These are phyloP conservation scores for Harpegnathos saltator DNA, from an alignment of 1,140 invertebrate genomes.

Conservation along the genomic window DNA sequence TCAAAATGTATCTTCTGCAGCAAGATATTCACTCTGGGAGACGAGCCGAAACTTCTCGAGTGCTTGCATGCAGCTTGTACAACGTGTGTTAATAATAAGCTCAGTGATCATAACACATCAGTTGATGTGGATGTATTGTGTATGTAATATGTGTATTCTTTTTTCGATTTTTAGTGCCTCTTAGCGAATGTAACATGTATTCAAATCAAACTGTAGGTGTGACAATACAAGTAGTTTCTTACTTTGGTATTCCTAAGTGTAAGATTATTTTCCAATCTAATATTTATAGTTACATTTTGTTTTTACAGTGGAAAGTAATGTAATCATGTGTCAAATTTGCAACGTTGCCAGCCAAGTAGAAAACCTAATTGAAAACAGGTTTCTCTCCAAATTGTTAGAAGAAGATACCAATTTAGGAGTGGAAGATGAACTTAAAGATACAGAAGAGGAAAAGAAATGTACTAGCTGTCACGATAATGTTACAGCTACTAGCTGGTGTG, in stretches of 20 bases:
- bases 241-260: neutral
- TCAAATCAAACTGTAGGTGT: neutral
- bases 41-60: slow-evolving; percentile 92
- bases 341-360: slow-evolving; percentile 81
- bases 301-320: slow-evolving; percentile 77
- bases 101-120: slow-evolving; percentile 87
- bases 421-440: slow-evolving; percentile 81
- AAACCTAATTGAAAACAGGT: slow-evolving; percentile 82
- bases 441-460: slow-evolving; percentile 90
- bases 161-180: neutral
- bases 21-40: slow-evolving; percentile 87
- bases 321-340: slow-evolving; percentile 81
- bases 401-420: slow-evolving; percentile 84
- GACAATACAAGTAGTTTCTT: neutral
- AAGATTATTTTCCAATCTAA: neutral
- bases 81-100: slow-evolving; percentile 90
- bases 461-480: slow-evolving; percentile 94
- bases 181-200: neutral
- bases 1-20: slow-evolving; percentile 90
- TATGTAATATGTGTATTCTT: slow-evolving; percentile 46
- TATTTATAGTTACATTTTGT: neutral
- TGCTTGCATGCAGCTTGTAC: slow-evolving; percentile 94
- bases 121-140: slow-evolving; percentile 80
- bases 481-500: slow-evolving; percentile 93
- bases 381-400: slow-evolving; percentile 80